Evolutionary conservation across 1,140 invertebrate genomes (phyloP).

Genomic region (Procambarus virginalis): DNA sequence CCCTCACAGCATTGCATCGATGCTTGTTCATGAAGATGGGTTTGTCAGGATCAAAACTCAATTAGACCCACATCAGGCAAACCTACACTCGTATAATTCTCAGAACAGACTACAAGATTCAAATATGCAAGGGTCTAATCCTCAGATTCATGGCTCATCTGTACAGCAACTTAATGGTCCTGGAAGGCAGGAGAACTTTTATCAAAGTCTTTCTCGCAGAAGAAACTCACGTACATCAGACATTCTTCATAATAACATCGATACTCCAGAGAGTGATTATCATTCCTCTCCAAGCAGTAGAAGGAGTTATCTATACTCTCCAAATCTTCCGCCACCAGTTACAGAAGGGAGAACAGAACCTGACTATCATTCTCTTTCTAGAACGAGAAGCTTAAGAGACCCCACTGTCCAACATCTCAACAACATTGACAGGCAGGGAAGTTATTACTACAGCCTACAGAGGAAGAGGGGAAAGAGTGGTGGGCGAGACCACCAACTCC

Average conservation of each 20-base stretch:
- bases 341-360: constrained; percentile 13
- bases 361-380: constrained; percentile 32
- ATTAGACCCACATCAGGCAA: constrained; percentile 13
- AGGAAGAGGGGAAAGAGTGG: constrained; percentile 8
- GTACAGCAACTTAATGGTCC: constrained; percentile 19
- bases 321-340: background rate
- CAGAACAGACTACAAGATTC: constrained; percentile 14
- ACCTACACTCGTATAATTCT: background rate
- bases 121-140: constrained; percentile 11
- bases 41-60: constrained; percentile 50
- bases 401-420: constrained; percentile 23
- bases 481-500: background rate
- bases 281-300: background rate
- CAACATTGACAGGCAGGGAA: constrained; percentile 23
- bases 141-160: constrained; percentile 10
- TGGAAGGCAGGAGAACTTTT: constrained; percentile 38
- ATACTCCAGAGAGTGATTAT: constrained; percentile 31
- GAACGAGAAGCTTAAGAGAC: constrained; percentile 12
- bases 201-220: constrained; percentile 35
- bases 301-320: background rate
- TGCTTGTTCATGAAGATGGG: constrained; percentile 56
- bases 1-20: constrained; percentile 19
- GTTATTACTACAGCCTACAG: background rate
- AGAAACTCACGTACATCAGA: constrained; percentile 25
- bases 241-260: constrained; percentile 34